Conservation (phyloP, 1,140 invertebrate species). For the Alviniconcha marisindica region DNA sequence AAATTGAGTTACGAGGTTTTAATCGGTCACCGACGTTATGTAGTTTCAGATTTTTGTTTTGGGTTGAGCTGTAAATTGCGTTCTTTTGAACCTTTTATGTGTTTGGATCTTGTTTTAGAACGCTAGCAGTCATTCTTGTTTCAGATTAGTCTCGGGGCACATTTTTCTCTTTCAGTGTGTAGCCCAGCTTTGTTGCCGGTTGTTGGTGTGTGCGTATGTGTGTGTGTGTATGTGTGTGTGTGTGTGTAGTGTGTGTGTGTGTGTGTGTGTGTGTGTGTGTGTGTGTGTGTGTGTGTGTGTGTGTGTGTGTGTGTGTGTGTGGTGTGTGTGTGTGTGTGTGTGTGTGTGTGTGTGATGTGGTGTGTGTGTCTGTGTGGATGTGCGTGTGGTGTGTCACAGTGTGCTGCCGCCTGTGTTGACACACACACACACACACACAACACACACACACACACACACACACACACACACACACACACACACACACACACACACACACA, state of each 20-base stretch:
- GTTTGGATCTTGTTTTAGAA: neutral
- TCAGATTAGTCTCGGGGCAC: neutral
- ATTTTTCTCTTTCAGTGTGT: neutral
- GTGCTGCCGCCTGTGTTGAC: neutral
- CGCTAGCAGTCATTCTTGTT: neutral
- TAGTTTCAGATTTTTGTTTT: too few relatives aligned
- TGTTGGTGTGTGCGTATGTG: neutral
- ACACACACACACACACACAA: too few relatives aligned
- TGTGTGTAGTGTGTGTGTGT: neutral
- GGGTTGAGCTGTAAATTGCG: too few relatives aligned
- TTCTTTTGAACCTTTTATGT: neutral
- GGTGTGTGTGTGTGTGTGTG: neutral
- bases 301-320: neutral
- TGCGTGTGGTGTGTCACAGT: neutral
- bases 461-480: too few relatives aligned
- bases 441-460: too few relatives aligned
- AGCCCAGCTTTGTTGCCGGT: neutral
- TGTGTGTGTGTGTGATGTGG: neutral
- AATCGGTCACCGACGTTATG: too few relatives aligned
- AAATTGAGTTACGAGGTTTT: too few relatives aligned
- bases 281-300: neutral
- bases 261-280: neutral
- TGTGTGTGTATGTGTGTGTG: constrained; percentile 1
- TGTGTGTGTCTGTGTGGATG: too few relatives aligned
- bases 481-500: too few relatives aligned